Base-by-base conservation (phyloP, 2,797 vertebrate species). In the Pampus argenteus region DNA sequence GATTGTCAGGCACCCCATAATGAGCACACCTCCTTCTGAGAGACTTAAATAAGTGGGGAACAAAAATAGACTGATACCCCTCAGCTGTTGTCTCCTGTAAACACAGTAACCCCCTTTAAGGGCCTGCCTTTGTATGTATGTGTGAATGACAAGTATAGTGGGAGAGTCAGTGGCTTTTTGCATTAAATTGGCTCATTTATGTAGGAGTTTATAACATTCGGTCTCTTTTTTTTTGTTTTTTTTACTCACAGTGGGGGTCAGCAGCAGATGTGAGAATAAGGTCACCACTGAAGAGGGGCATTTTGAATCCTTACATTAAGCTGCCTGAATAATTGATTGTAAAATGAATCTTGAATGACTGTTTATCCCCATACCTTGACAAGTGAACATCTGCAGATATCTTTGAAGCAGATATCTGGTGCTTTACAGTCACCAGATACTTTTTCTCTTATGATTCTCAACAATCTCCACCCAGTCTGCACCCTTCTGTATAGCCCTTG, bases 51-150 rank as follows among this genome's bases (percentile, higher is more conserved):
- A 44, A 77, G 78, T 71, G 38, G 28, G 40, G 49, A 79, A 63
- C 79, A 67, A 75, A 91, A 93, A 91, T 90, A 93, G 88, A 71
- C 63, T 11, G 48, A 78, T 72, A 58, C 57, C 82, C 49, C 74
- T 86, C 91, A 92, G 87, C 85, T 90, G 87, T 81, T 89, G 79
- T 87, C 70, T 86, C 59, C 76, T 67, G 44, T 69, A 85, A 76
- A 48, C 67, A 66, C 58, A 75, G 70, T 74, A 63, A 68, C 28
- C 23, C 9, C 38, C 40, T 52, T 60, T 18, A 5, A 66, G 52
- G 18, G 26, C 20, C 42, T 40, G 48, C 23, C 48, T 81, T 22
- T 79, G 55, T 56, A 34, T 67, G 55, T 36, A 26, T 64, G 36
- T 45, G 36, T 28, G 29, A 18, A 38, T n/a, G 31, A 15, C 17